Evolutionary conservation across 2,113 vertebrate species (phyloP), one percentile per base, ranked within the genome.

Genomic region (Terrapene triunguis): DNA sequence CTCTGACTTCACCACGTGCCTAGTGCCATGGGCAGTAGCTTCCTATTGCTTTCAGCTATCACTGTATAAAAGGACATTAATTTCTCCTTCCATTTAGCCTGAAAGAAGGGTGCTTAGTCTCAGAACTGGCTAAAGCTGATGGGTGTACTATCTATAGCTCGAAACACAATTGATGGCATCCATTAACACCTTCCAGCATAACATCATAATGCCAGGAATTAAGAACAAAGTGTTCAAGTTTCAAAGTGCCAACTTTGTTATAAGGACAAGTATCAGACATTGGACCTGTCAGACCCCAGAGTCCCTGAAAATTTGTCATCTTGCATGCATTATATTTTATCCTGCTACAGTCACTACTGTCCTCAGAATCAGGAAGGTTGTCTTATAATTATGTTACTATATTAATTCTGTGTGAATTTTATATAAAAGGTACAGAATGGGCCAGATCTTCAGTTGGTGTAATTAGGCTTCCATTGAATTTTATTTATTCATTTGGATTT

Each of bases 261-360:
- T 79, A 90, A 82, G 84, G 91, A 55, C 21, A 80, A 82, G 59
- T 90, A 29, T 87, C 82, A 74, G 24, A 84, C 14, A 24, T 12
- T 2, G 14, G 32, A 1, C 87, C 79, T 85, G 32, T 82, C 93
- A 74, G 72, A 74, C 5, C 21, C 21, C 21, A 72, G 84, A 82
- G 51, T 25, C 89, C 88, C 78, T 82, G 48, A 84, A 83, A 54
- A 53, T 92, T 94, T 88, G 88, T 92, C 59, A 82, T 85, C 69
- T 80, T 93, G 13, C 72, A 25, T 74, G 38, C 19, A 74, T 38
- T 95, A 84, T 81, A 83, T 95, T 96, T 96, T 82, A 88, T 84
- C 80, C 88, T 85, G 72, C 55, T 82, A 80, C 53, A 85, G 88
- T 80, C 82, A 19, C 32, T 80, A 47, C 82, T 88, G 44, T 93